Conservation (phyloP, 2,888 invertebrate species). For the Bombylius discolor region DNA sequence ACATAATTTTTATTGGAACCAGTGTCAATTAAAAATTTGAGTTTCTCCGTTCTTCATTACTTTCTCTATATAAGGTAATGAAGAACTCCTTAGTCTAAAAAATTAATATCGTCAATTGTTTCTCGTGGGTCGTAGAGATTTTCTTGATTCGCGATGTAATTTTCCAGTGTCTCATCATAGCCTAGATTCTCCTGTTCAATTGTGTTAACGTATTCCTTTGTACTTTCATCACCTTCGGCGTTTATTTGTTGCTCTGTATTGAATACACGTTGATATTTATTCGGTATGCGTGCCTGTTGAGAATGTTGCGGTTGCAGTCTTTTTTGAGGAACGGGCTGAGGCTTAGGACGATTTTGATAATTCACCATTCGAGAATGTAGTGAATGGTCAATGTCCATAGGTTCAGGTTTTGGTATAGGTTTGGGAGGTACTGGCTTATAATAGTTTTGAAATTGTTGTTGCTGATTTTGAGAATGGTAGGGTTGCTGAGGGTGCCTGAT, state of each 20-base stretch:
- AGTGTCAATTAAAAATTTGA: too few relatives aligned
- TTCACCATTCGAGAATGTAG: constrained; percentile 8
- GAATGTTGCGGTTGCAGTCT: neutral
- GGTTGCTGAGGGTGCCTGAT: constrained; percentile 1
- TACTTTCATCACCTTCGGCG: neutral
- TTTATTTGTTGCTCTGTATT: neutral
- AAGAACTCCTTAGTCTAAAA: too few relatives aligned
- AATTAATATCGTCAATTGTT: too few relatives aligned
- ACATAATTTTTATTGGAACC: too few relatives aligned
- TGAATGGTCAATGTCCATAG: constrained; percentile 11
- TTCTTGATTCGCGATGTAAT: neutral
- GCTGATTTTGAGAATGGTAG: neutral
- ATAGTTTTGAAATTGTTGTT: neutral
- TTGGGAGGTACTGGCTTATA: constrained; percentile 6
- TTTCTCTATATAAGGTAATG: too few relatives aligned
- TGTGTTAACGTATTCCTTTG: neutral
- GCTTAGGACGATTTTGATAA: constrained; percentile 7
- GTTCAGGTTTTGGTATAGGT: constrained; percentile 9
- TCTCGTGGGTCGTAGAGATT: constrained; percentile 1
- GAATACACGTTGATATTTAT: neutral
- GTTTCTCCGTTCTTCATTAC: too few relatives aligned
- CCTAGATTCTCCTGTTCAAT: neutral
- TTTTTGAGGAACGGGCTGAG: neutral
- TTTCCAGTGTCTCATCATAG: neutral
- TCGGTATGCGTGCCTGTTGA: neutral